A percentile compares a stretch with the other conserved stretches of the same genome.
Conservation (phyloP, 2,888 invertebrate genomes). For the Parnassius glacialis region DNA sequence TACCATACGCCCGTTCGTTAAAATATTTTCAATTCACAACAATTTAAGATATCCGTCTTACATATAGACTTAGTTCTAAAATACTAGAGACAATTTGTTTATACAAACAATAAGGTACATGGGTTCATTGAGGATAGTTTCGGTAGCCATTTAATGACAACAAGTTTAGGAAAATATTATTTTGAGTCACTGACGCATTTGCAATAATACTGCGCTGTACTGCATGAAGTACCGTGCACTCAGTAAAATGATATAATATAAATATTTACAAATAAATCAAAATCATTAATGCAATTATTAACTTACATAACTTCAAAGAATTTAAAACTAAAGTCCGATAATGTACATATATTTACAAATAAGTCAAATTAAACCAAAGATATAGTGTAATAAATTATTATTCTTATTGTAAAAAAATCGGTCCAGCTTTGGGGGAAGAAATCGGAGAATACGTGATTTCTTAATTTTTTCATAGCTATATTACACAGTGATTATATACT, state of each 20-base stretch:
- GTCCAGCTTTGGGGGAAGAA: too few species aligned
- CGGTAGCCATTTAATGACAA: background rate
- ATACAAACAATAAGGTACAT: slow-evolving; percentile 13
- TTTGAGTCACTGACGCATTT: background rate
- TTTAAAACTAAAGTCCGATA: too few species aligned
- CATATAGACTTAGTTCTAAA: slow-evolving; percentile 4
- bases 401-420: too few species aligned
- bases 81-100: background rate
- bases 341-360: background rate
- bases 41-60: slow-evolving; percentile 11
- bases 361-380: background rate
- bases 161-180: background rate
- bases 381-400: too few species aligned
- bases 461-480: too few species aligned
- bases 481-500: too few species aligned
- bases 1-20: slow-evolving; percentile 6
- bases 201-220: background rate
- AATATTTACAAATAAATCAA: background rate
- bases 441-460: too few species aligned
- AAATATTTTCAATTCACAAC: slow-evolving; percentile 21
- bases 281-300: too few species aligned
- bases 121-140: slow-evolving; percentile 3
- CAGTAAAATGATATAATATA: background rate
- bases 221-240: background rate
- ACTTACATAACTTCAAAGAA: too few species aligned